A percentile compares a stretch with the other conserved stretches of the same genome.
These are phyloP conservation scores for Hyppa rectilinea DNA, from an alignment of 2,888 invertebrate genomes.

Conservation along the genomic window DNA sequence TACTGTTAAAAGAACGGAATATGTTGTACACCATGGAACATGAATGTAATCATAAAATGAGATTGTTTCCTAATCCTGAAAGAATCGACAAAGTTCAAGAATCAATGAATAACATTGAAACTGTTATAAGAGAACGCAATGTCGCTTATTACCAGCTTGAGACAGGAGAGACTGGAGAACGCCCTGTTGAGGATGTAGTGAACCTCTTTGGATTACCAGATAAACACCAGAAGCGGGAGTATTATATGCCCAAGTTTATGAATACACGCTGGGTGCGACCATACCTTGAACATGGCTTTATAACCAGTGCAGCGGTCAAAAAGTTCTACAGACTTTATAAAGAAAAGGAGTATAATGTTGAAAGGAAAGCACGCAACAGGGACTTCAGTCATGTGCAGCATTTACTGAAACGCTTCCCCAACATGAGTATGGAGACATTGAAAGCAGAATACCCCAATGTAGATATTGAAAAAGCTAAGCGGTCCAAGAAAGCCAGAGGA, in stretches of 20 bases:
- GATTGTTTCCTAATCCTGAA: slow-evolving; percentile 97
- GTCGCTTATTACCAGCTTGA: slow-evolving; percentile 97
- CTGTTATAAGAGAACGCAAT: slow-evolving; percentile 97
- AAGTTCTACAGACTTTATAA: slow-evolving; percentile 90
- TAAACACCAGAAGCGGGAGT: slow-evolving; percentile 91
- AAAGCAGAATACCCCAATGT: slow-evolving; percentile 94
- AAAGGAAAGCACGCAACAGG: slow-evolving; percentile 91
- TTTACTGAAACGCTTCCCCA: slow-evolving; percentile 94
- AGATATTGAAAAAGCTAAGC: slow-evolving; percentile 92
- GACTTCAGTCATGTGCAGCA: slow-evolving; percentile 93
- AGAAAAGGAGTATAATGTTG: slow-evolving; percentile 92
- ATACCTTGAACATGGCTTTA: slow-evolving; percentile 89
- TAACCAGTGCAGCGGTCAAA: slow-evolving; percentile 91
- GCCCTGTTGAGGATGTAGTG: slow-evolving; percentile 91
- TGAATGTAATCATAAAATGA: slow-evolving; percentile 92
- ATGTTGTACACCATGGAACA: slow-evolving; percentile 99
- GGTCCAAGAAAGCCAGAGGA: slow-evolving; percentile 90
- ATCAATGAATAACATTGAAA: slow-evolving; percentile 98
- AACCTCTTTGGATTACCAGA: slow-evolving; percentile 92
- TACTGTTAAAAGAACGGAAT: slow-evolving; percentile 98
- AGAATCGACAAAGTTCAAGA: slow-evolving; percentile 98
- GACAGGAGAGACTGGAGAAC: slow-evolving; percentile 96
- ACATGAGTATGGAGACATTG: slow-evolving; percentile 93
- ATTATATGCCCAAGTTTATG: slow-evolving; percentile 92
- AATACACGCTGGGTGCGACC: slow-evolving; percentile 92